Conservation (phyloP, 2,797 vertebrate species). For the Odontamblyopus lacepedii region DNA sequence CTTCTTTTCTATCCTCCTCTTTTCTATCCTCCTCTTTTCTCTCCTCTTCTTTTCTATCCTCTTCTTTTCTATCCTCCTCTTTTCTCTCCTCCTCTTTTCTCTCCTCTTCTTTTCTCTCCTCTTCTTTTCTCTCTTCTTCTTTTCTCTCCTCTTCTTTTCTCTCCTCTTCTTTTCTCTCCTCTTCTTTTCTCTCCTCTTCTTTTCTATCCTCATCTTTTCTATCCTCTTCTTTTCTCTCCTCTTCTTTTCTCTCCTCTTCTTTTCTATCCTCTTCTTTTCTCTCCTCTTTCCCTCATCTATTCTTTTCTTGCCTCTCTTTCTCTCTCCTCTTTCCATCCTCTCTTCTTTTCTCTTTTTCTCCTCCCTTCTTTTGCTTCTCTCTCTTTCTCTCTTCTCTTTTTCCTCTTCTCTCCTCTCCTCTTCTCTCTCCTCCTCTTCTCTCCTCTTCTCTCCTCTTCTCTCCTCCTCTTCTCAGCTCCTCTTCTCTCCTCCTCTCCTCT, state of each 20-base stretch:
- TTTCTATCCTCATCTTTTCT: conserved; percentile 21
- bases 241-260: conserved; percentile 45
- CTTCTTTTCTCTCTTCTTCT: conserved; percentile 16
- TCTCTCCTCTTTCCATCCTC: background rate
- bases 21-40: conserved; percentile 32
- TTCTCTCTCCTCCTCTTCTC: too few species aligned
- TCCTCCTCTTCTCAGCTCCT: too few species aligned
- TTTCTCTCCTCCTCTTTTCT: conserved; percentile 47
- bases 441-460: too few species aligned
- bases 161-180: background rate
- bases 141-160: background rate
- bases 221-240: conserved; percentile 25
- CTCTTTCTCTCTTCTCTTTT: too few species aligned
- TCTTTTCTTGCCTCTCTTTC: conserved; percentile 34
- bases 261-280: conserved; percentile 24
- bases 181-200: conserved; percentile 29
- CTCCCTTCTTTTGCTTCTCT: fast-evolving
- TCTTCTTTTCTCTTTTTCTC: too few species aligned
- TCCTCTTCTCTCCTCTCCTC: too few species aligned
- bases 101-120: background rate
- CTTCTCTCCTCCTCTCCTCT: background rate
- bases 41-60: too few species aligned
- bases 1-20: too few species aligned
- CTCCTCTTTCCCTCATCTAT: conserved; percentile 28
- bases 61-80: too few species aligned